Evolutionary conservation across 2,113 vertebrate genomes (phyloP).

Genomic region (Cyrtonyx montezumae): DNA sequence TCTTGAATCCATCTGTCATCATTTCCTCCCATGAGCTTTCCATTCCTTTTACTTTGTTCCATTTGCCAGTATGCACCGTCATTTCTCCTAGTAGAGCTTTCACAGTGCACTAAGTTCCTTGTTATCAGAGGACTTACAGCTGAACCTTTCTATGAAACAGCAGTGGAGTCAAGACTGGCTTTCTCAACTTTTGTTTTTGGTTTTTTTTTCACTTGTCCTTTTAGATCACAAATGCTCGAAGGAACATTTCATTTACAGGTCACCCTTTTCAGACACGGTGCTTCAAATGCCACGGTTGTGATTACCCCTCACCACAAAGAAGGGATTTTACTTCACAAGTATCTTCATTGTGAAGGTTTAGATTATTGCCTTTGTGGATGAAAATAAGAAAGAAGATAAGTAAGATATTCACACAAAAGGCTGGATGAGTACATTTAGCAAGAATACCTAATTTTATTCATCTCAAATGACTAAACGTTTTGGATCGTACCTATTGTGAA

Average conservation of each 20-base stretch:
- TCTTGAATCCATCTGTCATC: slow-evolving; percentile 43
- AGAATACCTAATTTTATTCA: not conserved
- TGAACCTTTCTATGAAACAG: not conserved
- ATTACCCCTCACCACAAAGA: not conserved
- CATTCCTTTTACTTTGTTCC: not conserved
- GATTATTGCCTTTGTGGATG: not conserved
- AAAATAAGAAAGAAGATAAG: not conserved
- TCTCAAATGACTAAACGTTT: not conserved
- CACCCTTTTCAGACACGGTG: not conserved
- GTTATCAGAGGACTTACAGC: not conserved
- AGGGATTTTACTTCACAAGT: not conserved
- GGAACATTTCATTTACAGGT: not conserved
- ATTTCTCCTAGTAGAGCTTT: not conserved
- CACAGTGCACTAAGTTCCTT: not conserved
- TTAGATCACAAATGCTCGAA: not conserved
- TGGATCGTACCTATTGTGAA: not conserved
- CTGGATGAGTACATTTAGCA: not conserved
- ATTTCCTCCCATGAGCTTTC: slow-evolving; percentile 39
- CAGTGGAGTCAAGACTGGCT: not conserved
- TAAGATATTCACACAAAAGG: fast-evolving
- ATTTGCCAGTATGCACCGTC: not conserved
- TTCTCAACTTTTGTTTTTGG: not conserved
- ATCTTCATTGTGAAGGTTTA: not conserved
- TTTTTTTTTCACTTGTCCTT: not conserved
- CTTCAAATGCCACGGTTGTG: not conserved